Evolutionary conservation across 2,113 vertebrate genomes (phyloP).

Genomic region (Dasyornis broadbenti): DNA sequence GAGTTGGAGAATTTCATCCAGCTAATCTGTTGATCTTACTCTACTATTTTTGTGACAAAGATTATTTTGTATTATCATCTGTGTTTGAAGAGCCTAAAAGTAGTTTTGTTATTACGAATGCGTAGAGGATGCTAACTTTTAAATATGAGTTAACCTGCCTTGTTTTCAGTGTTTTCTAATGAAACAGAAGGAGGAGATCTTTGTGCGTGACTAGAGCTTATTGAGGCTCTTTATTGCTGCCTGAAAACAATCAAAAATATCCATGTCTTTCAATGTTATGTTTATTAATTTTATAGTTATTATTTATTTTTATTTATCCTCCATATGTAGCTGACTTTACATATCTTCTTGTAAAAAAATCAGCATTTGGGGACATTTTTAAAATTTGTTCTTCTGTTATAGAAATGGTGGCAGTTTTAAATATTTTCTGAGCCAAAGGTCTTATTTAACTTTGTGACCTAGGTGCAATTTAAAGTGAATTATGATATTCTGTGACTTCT

Average conservation of each 20-base stretch:
- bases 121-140: background rate
- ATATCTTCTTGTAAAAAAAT: background rate
- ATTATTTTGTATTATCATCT: background rate
- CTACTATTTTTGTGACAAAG: background rate
- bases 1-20: background rate
- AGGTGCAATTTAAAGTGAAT: slow-evolving; percentile 41
- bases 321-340: background rate
- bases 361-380: background rate
- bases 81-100: background rate
- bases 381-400: background rate
- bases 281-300: background rate
- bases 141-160: background rate
- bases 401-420: background rate
- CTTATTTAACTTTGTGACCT: slow-evolving; percentile 57
- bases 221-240: background rate
- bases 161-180: background rate
- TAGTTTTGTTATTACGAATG: background rate
- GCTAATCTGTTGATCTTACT: background rate
- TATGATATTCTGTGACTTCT: slow-evolving; percentile 42
- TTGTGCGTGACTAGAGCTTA: background rate
- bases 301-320: background rate
- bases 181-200: background rate
- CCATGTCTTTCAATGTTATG: background rate
- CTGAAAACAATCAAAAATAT: background rate
- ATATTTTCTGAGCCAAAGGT: background rate